Conservation (phyloP, 2,113 vertebrate species). For the Lichenostomus cassidix region DNA sequence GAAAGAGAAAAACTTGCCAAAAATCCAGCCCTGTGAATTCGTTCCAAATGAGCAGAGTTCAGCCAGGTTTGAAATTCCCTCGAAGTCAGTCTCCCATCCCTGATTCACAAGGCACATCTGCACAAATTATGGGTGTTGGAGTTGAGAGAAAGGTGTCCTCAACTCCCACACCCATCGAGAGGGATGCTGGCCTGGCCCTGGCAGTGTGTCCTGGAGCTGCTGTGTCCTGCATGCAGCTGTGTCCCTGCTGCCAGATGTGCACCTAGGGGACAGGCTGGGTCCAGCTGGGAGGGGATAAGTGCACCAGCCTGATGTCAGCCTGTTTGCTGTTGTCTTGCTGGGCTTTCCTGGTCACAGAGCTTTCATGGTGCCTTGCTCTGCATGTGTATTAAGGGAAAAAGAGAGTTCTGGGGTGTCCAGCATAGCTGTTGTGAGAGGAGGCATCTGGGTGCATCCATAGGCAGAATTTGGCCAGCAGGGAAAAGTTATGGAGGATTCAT, state of each 20-base stretch:
- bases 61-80: background rate
- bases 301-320: background rate
- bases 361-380: background rate
- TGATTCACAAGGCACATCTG: background rate
- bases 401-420: background rate
- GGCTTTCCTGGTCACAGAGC: background rate
- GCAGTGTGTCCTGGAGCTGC: background rate
- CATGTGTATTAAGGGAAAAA: background rate
- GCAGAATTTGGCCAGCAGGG: background rate
- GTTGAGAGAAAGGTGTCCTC: background rate
- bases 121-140: background rate
- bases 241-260: rapidly evolving
- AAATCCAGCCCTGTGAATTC: background rate
- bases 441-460: rapidly evolving
- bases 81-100: background rate
- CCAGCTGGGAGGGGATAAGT: background rate
- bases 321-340: background rate
- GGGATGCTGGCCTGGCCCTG: background rate
- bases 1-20: constrained; percentile 5
- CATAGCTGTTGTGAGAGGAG: background rate
- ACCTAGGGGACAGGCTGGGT: rapidly evolving
- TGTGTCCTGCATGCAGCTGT: background rate
- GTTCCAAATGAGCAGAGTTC: background rate
- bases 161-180: too few relatives aligned
- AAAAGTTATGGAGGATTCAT: rapidly evolving